Evolutionary conservation across 2,888 invertebrate species (phyloP), one percentile per base, ranked within the genome.

Genomic region (Phyto melanocephala): DNA sequence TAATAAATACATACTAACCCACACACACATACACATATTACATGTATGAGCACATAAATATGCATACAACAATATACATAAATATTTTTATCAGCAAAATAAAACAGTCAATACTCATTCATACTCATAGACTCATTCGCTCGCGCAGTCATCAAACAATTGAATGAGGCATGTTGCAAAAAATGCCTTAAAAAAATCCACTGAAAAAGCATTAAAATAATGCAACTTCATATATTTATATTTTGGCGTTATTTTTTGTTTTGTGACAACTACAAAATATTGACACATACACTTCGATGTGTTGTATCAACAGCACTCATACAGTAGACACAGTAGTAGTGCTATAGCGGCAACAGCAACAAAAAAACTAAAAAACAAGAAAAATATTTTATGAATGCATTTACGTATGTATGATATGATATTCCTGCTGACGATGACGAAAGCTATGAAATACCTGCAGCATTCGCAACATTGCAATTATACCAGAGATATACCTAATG

Each of bases 171-270:
- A 58, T 58, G 17, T 58, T 79, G 11, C 17, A 47, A 22, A 22
- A 62, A 45, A 52, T 15, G 4, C 17, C 6, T 15, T 60, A 65
- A 71, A 76, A 40, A 76, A 7, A 72, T 72, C 40, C 28, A 28
- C 52, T 63, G 70, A 75, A 82, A 78, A 78, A 70, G 70, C 45
- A 82, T 78, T 82, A 71, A 75, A 78, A 82, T 78, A 82, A 75
- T 78, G 62, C 74, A 78, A 78, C 78, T 79, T 76, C 60, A 75
- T 79, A 75, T 79, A n/a, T 33, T 7, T 54, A 42, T 56, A 7
- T 22, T 74, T 63, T 68, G 24, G 6, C 22, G 10, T 58, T 45
- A 10, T 47, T 47, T 10, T n/a, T 40, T 37, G 54, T 71, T 56
- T 40, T 47, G 50, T 28, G 60, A 35, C 47, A 70, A 65, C 40